These are phyloP conservation scores for Propithecus deckenii DNA, from an alignment of 2,797 vertebrate species.

Conservation along the genomic window DNA sequence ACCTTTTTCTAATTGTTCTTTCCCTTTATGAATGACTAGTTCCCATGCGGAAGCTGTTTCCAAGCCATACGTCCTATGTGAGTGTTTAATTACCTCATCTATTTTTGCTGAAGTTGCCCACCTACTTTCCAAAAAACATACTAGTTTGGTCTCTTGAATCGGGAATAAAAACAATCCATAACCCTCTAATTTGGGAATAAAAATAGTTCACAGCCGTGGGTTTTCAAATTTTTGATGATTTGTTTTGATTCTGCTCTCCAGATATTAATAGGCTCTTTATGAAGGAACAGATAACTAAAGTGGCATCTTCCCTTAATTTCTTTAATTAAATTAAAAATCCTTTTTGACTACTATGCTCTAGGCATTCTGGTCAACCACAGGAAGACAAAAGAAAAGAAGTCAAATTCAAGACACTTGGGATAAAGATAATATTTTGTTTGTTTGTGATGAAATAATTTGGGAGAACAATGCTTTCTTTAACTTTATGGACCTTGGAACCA, in stretches of 20 bases:
- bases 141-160: background rate
- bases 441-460: background rate
- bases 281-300: background rate
- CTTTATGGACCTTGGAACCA: background rate
- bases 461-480: background rate
- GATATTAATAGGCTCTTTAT: background rate
- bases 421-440: background rate
- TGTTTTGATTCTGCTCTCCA: conserved; percentile 8
- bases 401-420: background rate
- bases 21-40: conserved; percentile 17
- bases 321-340: background rate
- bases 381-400: background rate
- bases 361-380: background rate
- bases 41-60: background rate
- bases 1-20: background rate
- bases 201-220: background rate
- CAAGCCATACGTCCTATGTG: background rate
- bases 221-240: background rate
- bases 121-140: background rate
- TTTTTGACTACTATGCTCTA: background rate
- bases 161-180: background rate
- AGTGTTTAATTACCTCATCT: conserved; percentile 53
- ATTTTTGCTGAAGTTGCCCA: conserved; percentile 24
- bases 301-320: background rate
- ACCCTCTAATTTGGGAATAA: background rate